Base-by-base conservation (phyloP, 1,140 invertebrate genomes). In the Trissolcus basalis region DNA sequence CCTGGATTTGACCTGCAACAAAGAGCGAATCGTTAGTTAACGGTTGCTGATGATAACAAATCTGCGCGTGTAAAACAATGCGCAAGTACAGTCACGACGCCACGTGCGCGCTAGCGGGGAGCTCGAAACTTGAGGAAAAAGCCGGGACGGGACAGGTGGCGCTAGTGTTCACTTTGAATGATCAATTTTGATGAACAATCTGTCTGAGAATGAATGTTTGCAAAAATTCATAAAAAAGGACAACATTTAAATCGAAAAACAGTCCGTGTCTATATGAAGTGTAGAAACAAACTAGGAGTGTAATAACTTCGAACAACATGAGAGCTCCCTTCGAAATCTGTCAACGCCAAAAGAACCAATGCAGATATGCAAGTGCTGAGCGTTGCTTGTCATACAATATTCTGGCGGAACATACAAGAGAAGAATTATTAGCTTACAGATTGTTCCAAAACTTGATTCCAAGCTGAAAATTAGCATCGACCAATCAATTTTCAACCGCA, bases 1-100 rank as follows among this genome's bases (percentile, higher is more conserved):
- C 94, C 94, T 59, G 95, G 95, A 88, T 96, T 96, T 53, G 95
- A 96, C 91, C 94, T 96, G 91, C 82, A 88, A 85, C 71, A 77
- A 63, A 71, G 59, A 69, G 39, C 4, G 1, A 0, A 0, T 11
- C 1, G 35, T 63, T 67, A 53, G 19, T 27, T 27, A 27, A 27
- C 6, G 19, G 6, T 27, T 27, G 19, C 19, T 27, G 19, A 27
- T 27, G 19, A 27, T 6, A 27, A 27, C 6, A 6, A 27, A 27
- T n/a, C 19, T 27, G 1, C 6, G 19, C 19, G 19, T 6, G 19
- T 27, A 6, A 27, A 27, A 27, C 19, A 27, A 27, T 27, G 51
- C 53, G 43, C 54, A 55, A 61, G 49, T 64, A 61, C 63, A 64
- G 54, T 49, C 53, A 71, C 58, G 50, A 58, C 53, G 60, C 59